Evolutionary conservation across 1,140 invertebrate genomes (phyloP).

Genomic region (Bombus picipes): DNA sequence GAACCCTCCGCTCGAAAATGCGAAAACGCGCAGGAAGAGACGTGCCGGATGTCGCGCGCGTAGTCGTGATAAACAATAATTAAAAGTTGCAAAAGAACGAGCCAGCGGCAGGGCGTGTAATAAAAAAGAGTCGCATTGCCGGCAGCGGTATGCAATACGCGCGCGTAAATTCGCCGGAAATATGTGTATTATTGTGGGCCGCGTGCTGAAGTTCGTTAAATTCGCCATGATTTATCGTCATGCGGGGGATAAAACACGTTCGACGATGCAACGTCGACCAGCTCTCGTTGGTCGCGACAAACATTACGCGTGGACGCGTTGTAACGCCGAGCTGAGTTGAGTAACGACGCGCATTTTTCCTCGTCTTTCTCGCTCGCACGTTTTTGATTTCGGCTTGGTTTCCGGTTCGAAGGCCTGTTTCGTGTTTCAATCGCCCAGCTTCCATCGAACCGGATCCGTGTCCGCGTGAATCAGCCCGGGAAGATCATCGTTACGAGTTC

Average conservation of each 20-base stretch:
- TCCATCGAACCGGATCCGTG: constrained; percentile 25
- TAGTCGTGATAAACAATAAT: constrained; percentile 64
- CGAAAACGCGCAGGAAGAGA: background rate
- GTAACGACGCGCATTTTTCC: constrained; percentile 38
- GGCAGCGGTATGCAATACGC: constrained; percentile 16
- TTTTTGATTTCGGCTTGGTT: background rate
- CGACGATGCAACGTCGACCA: constrained; percentile 49
- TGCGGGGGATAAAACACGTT: constrained; percentile 63
- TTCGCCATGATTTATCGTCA: constrained; percentile 59
- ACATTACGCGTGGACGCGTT: constrained; percentile 40
- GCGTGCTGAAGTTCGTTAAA: constrained; percentile 62
- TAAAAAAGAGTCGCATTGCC: constrained; percentile 12
- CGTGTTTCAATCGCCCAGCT: constrained; percentile 4
- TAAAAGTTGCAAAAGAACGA: constrained; percentile 40
- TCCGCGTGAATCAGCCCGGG: constrained; percentile 48
- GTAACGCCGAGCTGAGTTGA: constrained; percentile 7
- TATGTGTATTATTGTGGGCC: constrained; percentile 62
- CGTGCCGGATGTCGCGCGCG: background rate
- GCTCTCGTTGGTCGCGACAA: constrained; percentile 36
- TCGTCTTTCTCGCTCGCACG: background rate
- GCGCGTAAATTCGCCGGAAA: constrained; percentile 56
- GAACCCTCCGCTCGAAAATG: background rate
- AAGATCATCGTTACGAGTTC: constrained; percentile 52
- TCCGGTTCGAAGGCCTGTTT: background rate
- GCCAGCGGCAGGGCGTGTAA: background rate